Conservation (phyloP, 92 coral and sea anemone species). For the Plumapathes pennacea region DNA sequence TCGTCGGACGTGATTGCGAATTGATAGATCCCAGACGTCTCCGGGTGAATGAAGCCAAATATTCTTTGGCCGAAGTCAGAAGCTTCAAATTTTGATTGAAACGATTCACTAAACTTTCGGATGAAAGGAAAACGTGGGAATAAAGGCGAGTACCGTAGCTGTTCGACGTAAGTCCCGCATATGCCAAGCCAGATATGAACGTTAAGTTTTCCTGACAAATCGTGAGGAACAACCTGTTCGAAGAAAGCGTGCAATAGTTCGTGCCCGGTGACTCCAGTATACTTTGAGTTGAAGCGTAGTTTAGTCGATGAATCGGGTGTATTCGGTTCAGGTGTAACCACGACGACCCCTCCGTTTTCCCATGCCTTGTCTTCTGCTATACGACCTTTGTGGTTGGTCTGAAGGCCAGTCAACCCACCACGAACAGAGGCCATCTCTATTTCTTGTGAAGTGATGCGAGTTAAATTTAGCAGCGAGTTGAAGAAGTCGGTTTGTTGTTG, state of each 20-base stretch:
- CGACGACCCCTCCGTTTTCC: conserved; percentile 48
- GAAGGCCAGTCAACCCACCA: too few relatives aligned
- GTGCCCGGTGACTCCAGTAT: conserved; percentile 48
- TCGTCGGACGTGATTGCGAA: conserved; percentile 86
- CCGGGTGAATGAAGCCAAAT: conserved; percentile 73
- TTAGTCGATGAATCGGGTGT: conserved; percentile 5
- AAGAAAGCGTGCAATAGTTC: conserved; percentile 67
- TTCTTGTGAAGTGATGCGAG: too few relatives aligned
- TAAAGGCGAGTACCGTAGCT: conserved; percentile 77
- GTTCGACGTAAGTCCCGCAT: conserved; percentile 74
- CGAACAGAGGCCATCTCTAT: too few relatives aligned
- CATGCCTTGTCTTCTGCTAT: too few relatives aligned
- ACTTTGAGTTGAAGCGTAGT: conserved; percentile 8
- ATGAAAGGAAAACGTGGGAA: conserved; percentile 78
- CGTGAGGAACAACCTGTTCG: conserved; percentile 72
- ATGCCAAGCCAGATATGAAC: conserved; percentile 81
- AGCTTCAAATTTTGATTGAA: conserved; percentile 60
- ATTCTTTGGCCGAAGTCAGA: conserved; percentile 75
- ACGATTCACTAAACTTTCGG: conserved; percentile 38
- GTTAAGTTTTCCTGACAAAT: conserved; percentile 67
- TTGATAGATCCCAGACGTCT: conserved; percentile 58
- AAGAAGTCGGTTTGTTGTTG: too few relatives aligned
- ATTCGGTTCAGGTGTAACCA: conserved; percentile 55
- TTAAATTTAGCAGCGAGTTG: too few relatives aligned
- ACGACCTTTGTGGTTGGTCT: too few relatives aligned